A percentile compares a stretch with the other conserved stretches of the same genome.
Conservation (phyloP, 2,797 vertebrate species). For the Decapterus maruadsi region DNA sequence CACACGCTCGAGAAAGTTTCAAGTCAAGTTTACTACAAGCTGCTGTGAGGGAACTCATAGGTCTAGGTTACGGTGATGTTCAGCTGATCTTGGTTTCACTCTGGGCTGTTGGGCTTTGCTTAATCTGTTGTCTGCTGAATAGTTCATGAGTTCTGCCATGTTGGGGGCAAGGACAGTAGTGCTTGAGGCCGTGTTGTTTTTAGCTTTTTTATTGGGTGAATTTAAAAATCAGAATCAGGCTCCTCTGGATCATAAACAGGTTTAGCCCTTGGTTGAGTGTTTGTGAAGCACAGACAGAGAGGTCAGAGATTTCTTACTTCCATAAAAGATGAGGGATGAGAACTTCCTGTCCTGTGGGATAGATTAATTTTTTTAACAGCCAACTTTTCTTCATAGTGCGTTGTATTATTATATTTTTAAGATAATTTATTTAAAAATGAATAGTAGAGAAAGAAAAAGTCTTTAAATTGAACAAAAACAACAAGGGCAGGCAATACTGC, state of each 20-base stretch:
- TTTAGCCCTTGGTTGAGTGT: conserved; percentile 6
- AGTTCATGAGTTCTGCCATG: conserved; percentile 70
- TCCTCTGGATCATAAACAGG: conserved; percentile 10
- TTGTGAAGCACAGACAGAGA: neutral
- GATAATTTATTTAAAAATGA: neutral
- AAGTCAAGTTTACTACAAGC: conserved; percentile 35
- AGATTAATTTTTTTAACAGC: neutral
- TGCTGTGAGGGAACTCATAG: conserved; percentile 61
- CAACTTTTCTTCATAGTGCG: neutral
- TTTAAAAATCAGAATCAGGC: conserved; percentile 22
- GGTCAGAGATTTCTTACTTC: conserved; percentile 19
- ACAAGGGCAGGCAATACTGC: conserved; percentile 45
- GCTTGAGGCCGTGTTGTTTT: conserved; percentile 36
- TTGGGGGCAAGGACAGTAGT: conserved; percentile 41
- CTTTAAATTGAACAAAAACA: conserved; percentile 36
- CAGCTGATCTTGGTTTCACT: conserved; percentile 73
- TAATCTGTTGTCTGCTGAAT: conserved; percentile 71
- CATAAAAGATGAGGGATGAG: conserved; percentile 6
- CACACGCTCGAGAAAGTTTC: conserved; percentile 21
- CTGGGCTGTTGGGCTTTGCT: conserved; percentile 65
- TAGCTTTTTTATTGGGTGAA: conserved; percentile 35
- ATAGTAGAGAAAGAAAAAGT: conserved; percentile 10
- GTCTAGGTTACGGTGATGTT: conserved; percentile 58
- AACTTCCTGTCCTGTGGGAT: conserved; percentile 23
- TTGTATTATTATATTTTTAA: neutral